phyloP scores from a whole-genome alignment of 2,113 vertebrate genomes.

The Baryphthengus martii region DNA sequence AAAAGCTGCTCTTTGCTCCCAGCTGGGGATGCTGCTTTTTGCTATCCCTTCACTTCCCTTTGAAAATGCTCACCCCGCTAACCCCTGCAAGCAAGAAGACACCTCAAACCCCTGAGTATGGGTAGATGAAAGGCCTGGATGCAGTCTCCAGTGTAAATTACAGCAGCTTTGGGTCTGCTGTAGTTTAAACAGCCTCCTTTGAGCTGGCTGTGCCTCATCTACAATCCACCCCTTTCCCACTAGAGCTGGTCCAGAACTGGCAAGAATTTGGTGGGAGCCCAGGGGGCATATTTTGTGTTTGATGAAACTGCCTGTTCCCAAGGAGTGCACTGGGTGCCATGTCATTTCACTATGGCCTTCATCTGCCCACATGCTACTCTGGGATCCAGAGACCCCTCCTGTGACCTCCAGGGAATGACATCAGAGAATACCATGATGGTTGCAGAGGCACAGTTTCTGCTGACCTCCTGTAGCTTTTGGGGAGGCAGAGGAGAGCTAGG shows the following conservation, averaged over 20 bases:
- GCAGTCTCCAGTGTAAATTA: not conserved
- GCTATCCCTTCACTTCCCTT: not conserved
- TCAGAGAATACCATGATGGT: not conserved
- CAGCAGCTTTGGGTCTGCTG: not conserved
- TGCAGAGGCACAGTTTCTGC: not conserved
- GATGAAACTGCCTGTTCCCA: not conserved
- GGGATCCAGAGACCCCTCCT: not conserved
- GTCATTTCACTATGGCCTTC: not conserved
- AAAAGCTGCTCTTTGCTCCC: constrained; percentile 49
- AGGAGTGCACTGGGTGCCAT: not conserved
- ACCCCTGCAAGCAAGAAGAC: constrained; percentile 11
- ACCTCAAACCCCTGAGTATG: not conserved
- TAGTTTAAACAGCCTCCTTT: not conserved
- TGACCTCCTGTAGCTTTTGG: not conserved
- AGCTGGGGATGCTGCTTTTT: constrained; percentile 10
- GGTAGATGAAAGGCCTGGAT: constrained; percentile 4
- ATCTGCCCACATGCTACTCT: not conserved
- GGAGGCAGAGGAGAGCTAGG: not conserved
- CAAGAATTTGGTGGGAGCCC: fast-evolving
- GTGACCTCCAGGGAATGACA: not conserved
- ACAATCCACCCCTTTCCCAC: not conserved
- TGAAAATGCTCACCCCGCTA: not conserved
- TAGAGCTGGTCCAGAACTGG: not conserved
- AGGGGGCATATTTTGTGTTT: not conserved
- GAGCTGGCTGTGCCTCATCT: not conserved